phyloP scores from a whole-genome alignment of 2,113 vertebrate species.

The Macrotus californicus region DNA sequence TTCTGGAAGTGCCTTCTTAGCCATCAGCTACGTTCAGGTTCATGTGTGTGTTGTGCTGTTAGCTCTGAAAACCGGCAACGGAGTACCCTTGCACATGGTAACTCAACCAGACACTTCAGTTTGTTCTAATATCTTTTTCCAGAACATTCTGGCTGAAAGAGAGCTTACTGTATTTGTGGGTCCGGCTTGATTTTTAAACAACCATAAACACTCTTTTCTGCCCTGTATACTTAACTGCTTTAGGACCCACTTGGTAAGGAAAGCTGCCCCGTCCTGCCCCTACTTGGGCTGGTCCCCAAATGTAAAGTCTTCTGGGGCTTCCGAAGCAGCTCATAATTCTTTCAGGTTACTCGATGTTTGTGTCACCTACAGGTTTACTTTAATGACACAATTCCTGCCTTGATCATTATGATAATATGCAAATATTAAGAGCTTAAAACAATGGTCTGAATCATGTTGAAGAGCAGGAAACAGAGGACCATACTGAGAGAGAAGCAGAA shows the following conservation, averaged over 20 bases:
- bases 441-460: neutral
- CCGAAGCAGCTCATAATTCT: neutral
- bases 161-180: neutral
- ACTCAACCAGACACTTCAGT: neutral
- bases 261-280: neutral
- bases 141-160: neutral
- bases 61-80: neutral
- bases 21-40: neutral
- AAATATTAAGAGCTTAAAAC: neutral
- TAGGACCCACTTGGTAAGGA: neutral
- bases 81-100: neutral
- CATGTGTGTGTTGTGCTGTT: neutral
- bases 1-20: neutral
- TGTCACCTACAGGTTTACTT: neutral
- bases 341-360: neutral
- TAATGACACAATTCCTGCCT: neutral
- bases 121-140: neutral
- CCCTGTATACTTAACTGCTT: neutral
- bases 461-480: neutral
- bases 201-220: neutral
- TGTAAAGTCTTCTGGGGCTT: neutral
- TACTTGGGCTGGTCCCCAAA: neutral
- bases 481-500: neutral
- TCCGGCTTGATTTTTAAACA: neutral
- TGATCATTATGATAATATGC: neutral